phyloP scores from a whole-genome alignment of 2,113 vertebrate genomes.

The Mus pahari region DNA sequence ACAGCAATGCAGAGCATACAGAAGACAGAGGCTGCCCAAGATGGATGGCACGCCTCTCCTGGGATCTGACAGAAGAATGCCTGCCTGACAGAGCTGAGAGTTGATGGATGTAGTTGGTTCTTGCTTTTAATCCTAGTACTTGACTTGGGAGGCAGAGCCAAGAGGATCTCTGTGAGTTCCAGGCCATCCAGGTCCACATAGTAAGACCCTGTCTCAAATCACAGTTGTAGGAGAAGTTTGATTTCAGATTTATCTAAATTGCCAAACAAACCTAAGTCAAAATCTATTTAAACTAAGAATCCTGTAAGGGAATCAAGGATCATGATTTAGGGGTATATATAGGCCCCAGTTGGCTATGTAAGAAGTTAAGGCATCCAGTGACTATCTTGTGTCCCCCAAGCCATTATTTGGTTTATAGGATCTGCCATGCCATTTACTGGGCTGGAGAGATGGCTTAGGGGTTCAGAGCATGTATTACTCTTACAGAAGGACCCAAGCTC shows the following conservation, averaged over 20 bases:
- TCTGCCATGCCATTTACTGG: background rate
- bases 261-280: background rate
- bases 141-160: background rate
- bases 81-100: background rate
- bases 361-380: background rate
- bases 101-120: too few species aligned
- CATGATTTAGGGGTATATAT: background rate
- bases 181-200: background rate
- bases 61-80: background rate
- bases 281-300: background rate
- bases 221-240: background rate
- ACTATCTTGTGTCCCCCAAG: background rate
- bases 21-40: background rate
- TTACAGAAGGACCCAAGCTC: background rate
- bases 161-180: background rate
- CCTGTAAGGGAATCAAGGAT: background rate
- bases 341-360: background rate
- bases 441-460: background rate
- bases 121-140: background rate
- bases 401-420: background rate
- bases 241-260: background rate
- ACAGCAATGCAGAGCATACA: background rate
- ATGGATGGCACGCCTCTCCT: background rate
- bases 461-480: background rate
- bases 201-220: background rate